Base-by-base conservation (phyloP, 2,113 vertebrate species). In the Brevimyrus niger region DNA sequence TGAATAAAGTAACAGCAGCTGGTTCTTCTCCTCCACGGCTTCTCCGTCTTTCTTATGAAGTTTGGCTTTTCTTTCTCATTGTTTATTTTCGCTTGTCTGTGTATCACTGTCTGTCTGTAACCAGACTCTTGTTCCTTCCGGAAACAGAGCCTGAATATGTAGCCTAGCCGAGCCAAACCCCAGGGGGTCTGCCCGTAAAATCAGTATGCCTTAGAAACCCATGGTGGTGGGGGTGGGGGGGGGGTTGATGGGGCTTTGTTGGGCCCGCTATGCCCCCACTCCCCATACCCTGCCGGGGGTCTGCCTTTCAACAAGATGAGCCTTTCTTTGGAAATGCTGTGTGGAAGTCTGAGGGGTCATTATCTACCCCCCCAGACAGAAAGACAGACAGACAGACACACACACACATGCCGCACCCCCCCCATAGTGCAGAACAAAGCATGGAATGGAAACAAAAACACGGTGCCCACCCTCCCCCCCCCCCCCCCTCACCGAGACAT, bases 271-370 rank as follows among this genome's bases (percentile, higher is more conserved):
- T 3, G 0, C 44, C n/a, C 46, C 61, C 44, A 0, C 61, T 5
- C 73, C 73, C 44, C 23, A 3, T 51, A 35, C 31, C 48, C 47
- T n/a, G n/a, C n/a, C 88, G 38, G 73, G 48, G n/a, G 88, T 53
- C 69, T 89, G 61, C 88, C 88, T 51, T 89, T 82, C 65, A 53
- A 47, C 4, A 13, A 61, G 69, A 53, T 23, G 48, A 55, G 46
- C 88, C 88, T 89, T 89, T 89, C 69, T 80, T 89, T 48, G 35
- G 87, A 10, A 76, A 50, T 50, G 15, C 27, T 69, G 65, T 69
- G 65, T 88, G 65, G 61, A 88, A 88, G 65, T 88, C 65, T 51
- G 44, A 31, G 65, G 65, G 87, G 87, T 88, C 87, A 76, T 88
- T 88, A 88, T 88, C 88, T 53, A 2, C 1, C 51, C 19, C 51